phyloP scores from a whole-genome alignment of 2,888 invertebrate species.

The Cordylochernes scorpioides region DNA sequence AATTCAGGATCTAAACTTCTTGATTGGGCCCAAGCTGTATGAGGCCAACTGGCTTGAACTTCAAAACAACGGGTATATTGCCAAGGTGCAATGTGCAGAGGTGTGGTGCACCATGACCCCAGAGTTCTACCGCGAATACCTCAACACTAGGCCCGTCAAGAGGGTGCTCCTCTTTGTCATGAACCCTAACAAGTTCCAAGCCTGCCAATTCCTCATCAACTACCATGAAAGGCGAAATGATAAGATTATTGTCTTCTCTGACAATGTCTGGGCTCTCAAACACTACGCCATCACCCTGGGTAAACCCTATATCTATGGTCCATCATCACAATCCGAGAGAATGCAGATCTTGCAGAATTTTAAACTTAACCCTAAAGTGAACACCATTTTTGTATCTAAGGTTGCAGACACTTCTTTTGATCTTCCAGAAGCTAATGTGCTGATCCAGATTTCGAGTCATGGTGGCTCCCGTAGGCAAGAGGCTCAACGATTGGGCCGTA shows the following conservation, averaged over 20 bases:
- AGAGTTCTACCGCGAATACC: conserved; percentile 91
- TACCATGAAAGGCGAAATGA: conserved; percentile 82
- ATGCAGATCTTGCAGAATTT: conserved; percentile 97
- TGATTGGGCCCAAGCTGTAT: conserved; percentile 80
- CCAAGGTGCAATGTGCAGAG: conserved; percentile 94
- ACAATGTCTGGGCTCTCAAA: conserved; percentile 91
- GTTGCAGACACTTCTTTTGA: conserved; percentile 99
- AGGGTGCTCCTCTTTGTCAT: conserved; percentile 81
- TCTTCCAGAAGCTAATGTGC: conserved; percentile 92
- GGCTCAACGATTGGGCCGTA: conserved; percentile 81
- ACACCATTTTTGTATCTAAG: conserved; percentile 97
- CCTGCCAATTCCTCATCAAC: conserved; percentile 77
- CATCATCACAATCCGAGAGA: conserved; percentile 78
- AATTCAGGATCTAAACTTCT: conserved; percentile 93
- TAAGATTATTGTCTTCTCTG: conserved; percentile 96
- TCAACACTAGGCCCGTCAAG: conserved; percentile 63
- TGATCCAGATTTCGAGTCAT: conserved; percentile 95
- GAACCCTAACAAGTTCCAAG: conserved; percentile 95
- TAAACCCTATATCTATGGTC: conserved; percentile 93
- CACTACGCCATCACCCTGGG: conserved; percentile 92
- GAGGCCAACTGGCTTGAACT: conserved; percentile 99
- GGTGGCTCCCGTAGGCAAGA: conserved; percentile 94
- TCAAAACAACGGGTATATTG: conserved; percentile 79
- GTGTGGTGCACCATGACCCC: conserved; percentile 97
- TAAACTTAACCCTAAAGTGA: conserved; percentile 91